phyloP scores from a whole-genome alignment of 2,888 invertebrate species.

The Euproctis similis region DNA sequence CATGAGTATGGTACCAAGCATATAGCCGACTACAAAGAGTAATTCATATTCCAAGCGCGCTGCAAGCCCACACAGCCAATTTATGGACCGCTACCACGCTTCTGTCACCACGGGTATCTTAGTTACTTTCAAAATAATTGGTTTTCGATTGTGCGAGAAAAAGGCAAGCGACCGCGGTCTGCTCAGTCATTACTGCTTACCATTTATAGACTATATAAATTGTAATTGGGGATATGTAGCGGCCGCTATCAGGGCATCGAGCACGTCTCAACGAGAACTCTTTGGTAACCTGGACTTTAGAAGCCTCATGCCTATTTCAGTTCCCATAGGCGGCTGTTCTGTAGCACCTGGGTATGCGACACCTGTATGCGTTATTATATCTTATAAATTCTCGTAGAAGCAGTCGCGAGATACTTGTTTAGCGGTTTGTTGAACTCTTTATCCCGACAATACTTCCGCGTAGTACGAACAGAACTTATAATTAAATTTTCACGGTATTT shows the following conservation, averaged over 20 bases:
- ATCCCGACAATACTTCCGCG: constrained; percentile 53
- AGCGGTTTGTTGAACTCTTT: constrained; percentile 65
- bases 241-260: constrained; percentile 51
- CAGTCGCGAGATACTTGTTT: no score
- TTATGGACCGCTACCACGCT: constrained; percentile 58
- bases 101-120: constrained; percentile 60
- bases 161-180: constrained; percentile 48
- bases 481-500: no score
- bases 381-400: constrained; percentile 60
- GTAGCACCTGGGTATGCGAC: constrained; percentile 49
- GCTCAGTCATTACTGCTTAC: constrained; percentile 66
- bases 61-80: constrained; percentile 66
- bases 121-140: constrained; percentile 72
- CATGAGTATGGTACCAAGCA: constrained; percentile 70
- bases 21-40: constrained; percentile 71
- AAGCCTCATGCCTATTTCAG: constrained; percentile 56
- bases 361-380: constrained; percentile 73
- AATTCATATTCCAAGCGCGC: constrained; percentile 75
- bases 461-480: no score
- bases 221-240: constrained; percentile 64
- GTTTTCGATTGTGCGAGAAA: constrained; percentile 70
- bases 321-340: constrained; percentile 57
- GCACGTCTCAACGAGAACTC: constrained; percentile 63
- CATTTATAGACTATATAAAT: constrained; percentile 65
- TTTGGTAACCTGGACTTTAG: constrained; percentile 50